phyloP scores from a whole-genome alignment of 2,888 invertebrate species.

The Synergus gifuensis region DNA sequence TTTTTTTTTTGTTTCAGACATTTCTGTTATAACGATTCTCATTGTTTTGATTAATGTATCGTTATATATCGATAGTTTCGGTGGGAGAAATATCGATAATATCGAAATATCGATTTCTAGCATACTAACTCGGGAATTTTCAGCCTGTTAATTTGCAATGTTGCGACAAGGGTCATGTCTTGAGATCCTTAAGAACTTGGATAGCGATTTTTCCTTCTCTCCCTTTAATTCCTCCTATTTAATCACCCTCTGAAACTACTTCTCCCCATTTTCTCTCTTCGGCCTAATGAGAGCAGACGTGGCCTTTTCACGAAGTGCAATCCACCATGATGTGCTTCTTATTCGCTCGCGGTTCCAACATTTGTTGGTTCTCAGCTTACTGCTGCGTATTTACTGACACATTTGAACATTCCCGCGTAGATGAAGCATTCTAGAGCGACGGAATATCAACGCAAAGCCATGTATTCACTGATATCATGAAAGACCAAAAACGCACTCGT shows the following conservation, averaged over 20 bases:
- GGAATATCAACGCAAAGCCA: slow-evolving; percentile 61
- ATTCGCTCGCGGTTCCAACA: slow-evolving; percentile 68
- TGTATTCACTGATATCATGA: background rate
- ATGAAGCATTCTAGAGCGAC: slow-evolving; percentile 58
- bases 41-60: background rate
- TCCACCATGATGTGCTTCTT: slow-evolving; percentile 71
- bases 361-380: slow-evolving; percentile 74
- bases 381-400: slow-evolving; percentile 61
- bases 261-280: slow-evolving; percentile 49
- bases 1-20: background rate
- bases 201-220: slow-evolving; percentile 48
- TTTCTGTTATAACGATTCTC: background rate
- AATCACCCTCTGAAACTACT: slow-evolving; percentile 10
- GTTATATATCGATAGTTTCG: background rate
- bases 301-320: slow-evolving; percentile 73
- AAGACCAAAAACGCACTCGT: background rate
- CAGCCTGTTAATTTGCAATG: slow-evolving; percentile 66
- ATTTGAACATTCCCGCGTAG: slow-evolving; percentile 45
- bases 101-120: too few species aligned
- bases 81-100: too few species aligned
- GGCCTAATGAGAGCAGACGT: slow-evolving; percentile 70
- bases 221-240: slow-evolving; percentile 47
- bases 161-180: slow-evolving; percentile 48
- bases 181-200: slow-evolving; percentile 48
- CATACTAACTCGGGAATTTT: slow-evolving; percentile 30